These are phyloP conservation scores for Trachythela sp. DNA, from an alignment of 64 coral and sea anemone genomes.

Conservation along the genomic window DNA sequence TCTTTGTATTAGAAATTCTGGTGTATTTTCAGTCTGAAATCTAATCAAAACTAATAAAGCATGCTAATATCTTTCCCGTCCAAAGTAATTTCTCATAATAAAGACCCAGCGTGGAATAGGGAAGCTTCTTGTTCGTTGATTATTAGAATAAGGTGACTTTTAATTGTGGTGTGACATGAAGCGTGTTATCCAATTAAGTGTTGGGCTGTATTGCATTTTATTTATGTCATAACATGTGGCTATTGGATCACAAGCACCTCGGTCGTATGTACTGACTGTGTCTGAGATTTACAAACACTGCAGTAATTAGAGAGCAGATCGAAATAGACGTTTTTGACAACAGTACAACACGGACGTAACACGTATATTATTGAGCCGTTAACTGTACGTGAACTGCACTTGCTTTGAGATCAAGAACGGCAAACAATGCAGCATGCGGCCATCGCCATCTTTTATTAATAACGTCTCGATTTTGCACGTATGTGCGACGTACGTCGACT, in stretches of 20 bases:
- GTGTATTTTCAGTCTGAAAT: neutral
- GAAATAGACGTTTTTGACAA: too few species aligned
- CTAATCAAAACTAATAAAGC: neutral
- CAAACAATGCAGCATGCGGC: too few species aligned
- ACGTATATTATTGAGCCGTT: too few species aligned
- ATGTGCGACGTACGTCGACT: too few species aligned
- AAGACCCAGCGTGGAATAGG: neutral
- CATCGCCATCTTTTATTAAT: too few species aligned
- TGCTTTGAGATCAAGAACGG: too few species aligned
- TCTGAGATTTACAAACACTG: neutral
- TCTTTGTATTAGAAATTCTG: neutral
- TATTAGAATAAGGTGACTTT: neutral
- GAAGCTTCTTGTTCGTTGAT: neutral
- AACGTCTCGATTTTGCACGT: too few species aligned
- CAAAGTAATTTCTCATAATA: neutral
- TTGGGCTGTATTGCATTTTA: neutral
- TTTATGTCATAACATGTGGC: neutral
- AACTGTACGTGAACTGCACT: too few species aligned
- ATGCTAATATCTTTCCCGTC: neutral
- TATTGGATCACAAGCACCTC: neutral
- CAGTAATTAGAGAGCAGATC: neutral
- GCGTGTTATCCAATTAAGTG: neutral
- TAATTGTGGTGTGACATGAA: neutral
- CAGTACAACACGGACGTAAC: too few species aligned
- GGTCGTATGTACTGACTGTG: neutral